Conservation (phyloP, 2,797 vertebrate species). For the Neopelma chrysocephalum region DNA sequence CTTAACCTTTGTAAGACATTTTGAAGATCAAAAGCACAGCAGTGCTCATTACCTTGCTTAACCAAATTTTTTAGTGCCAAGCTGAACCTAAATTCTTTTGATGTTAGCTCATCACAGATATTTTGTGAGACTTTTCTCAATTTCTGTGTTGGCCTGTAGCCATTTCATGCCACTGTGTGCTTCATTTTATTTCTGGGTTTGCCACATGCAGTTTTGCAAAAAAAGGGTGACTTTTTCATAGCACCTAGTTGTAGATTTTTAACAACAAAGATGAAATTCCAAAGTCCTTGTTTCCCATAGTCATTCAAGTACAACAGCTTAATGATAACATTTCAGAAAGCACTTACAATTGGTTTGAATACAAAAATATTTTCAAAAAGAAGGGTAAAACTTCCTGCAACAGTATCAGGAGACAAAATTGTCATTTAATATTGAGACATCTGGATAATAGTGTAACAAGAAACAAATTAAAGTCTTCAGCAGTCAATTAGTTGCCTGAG, state of each 20-base stretch:
- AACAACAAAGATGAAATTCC: not conserved
- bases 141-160: not conserved
- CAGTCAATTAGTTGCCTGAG: not conserved
- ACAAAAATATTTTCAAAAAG: not conserved
- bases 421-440: not conserved
- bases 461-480: not conserved
- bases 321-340: not conserved
- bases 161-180: not conserved
- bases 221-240: not conserved
- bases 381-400: not conserved
- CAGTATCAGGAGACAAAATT: not conserved
- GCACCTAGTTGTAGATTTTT: not conserved
- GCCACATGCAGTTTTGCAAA: not conserved
- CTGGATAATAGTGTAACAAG: not conserved
- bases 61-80: not conserved
- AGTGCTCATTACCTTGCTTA: not conserved
- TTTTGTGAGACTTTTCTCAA: not conserved
- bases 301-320: not conserved
- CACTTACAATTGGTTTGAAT: not conserved
- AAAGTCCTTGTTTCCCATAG: not conserved
- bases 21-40: constrained; percentile 39
- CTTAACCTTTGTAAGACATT: constrained; percentile 51
- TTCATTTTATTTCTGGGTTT: not conserved
- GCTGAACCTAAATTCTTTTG: not conserved
- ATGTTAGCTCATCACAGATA: not conserved